Conservation (phyloP, 2,113 vertebrate genomes). For the Rallus limicola region DNA sequence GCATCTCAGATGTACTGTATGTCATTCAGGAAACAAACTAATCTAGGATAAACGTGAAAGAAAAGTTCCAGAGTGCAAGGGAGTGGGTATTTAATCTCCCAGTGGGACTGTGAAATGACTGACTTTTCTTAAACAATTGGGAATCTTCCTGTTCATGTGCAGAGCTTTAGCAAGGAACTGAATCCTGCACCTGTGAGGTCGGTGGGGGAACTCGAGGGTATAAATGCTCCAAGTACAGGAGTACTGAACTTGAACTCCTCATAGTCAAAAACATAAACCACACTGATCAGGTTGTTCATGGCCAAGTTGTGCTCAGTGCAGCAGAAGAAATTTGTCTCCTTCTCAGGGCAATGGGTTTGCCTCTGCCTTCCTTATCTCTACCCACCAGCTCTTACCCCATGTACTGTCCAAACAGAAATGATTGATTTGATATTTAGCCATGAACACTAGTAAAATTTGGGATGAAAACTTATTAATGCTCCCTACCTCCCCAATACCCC, state of each 20-base stretch:
- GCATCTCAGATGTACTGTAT: neutral
- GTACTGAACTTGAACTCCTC: neutral
- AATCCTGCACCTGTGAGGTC: neutral
- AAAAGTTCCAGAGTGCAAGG: neutral
- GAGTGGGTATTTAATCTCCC: neutral
- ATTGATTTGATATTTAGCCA: neutral
- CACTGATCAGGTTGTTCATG: neutral
- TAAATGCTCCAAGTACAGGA: neutral
- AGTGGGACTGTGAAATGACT: neutral
- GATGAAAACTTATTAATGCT: neutral
- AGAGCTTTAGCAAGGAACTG: neutral
- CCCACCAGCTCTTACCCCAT: accelerated
- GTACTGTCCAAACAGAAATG: neutral
- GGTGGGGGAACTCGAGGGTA: neutral
- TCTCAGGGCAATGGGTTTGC: neutral
- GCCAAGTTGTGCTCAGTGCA: neutral
- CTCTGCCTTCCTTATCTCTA: neutral
- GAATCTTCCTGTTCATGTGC: neutral
- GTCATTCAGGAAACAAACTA: neutral
- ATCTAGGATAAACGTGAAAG: neutral
- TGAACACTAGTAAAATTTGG: neutral
- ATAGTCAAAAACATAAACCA: neutral
- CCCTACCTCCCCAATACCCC: neutral
- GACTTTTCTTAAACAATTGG: neutral
- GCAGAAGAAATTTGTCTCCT: neutral